phyloP scores from a whole-genome alignment of 2,797 vertebrate genomes.

The Salarias fasciatus region DNA sequence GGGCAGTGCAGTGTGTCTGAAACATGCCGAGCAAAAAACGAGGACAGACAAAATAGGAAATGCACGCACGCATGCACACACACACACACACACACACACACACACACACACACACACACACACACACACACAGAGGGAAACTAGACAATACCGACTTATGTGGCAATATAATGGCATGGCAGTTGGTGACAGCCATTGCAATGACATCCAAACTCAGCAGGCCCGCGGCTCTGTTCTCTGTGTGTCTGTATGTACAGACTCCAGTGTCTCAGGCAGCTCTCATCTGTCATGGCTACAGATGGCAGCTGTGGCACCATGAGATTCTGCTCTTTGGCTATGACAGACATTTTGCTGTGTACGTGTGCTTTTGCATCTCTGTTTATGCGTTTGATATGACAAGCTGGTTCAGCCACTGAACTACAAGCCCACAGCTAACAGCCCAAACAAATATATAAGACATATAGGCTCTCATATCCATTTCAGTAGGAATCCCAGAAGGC shows the following conservation, averaged over 20 bases:
- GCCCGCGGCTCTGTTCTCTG: slow-evolving; percentile 58
- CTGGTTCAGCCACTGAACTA: slow-evolving; percentile 40
- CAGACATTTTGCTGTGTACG: slow-evolving; percentile 38
- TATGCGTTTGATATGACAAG: slow-evolving; percentile 40
- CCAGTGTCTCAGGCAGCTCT: slow-evolving; percentile 61
- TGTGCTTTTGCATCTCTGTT: slow-evolving; percentile 22
- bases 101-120: slow-evolving; percentile 2
- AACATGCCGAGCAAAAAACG: slow-evolving; percentile 23
- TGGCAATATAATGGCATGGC: slow-evolving; percentile 51
- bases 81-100: slow-evolving; percentile 5
- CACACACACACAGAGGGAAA: slow-evolving; percentile 4
- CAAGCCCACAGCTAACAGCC: slow-evolving; percentile 38
- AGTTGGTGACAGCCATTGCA: slow-evolving; percentile 64
- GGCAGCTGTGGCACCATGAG: slow-evolving; percentile 41
- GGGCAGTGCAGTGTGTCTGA: slow-evolving; percentile 2
- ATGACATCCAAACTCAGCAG: slow-evolving; percentile 63
- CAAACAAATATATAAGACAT: slow-evolving; percentile 20
- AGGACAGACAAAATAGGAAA: background rate
- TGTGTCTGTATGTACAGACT: slow-evolving; percentile 50
- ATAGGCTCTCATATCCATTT: slow-evolving; percentile 19
- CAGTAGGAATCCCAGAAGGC: slow-evolving; percentile 38
- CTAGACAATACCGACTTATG: slow-evolving; percentile 58
- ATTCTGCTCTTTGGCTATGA: slow-evolving; percentile 60
- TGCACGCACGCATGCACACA: too few species aligned
- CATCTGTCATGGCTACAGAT: slow-evolving; percentile 66